phyloP scores from a whole-genome alignment of 1,140 invertebrate species.

The Drosophila burlai region DNA sequence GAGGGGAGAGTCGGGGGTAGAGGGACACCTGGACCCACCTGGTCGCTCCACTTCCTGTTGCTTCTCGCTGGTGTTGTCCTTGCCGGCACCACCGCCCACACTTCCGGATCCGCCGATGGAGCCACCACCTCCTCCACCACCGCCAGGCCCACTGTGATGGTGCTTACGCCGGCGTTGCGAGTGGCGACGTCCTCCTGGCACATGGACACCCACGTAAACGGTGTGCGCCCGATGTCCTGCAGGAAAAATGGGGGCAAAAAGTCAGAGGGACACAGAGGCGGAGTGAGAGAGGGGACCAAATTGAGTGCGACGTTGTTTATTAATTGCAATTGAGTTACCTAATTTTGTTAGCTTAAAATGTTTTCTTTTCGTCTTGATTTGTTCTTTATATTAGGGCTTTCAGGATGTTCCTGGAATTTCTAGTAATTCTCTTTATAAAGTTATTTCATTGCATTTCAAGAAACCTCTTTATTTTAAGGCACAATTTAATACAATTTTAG shows the following conservation, averaged over 20 bases:
- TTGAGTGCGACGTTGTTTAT: constrained; percentile 43
- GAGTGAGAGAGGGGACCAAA: constrained; percentile 5
- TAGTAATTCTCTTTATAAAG: neutral
- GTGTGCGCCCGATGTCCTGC: constrained; percentile 95
- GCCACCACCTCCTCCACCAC: constrained; percentile 18
- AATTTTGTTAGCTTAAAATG: constrained; percentile 33
- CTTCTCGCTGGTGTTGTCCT: constrained; percentile 70
- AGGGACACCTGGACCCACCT: constrained; percentile 63
- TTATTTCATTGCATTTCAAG: neutral
- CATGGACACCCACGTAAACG: constrained; percentile 94
- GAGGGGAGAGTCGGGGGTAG: neutral
- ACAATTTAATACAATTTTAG: too few species aligned
- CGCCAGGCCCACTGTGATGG: constrained; percentile 86
- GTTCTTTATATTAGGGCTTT: neutral
- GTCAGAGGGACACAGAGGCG: constrained; percentile 5
- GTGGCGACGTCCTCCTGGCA: constrained; percentile 91
- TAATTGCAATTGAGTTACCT: constrained; percentile 44
- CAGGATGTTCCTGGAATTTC: neutral
- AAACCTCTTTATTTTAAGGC: too few species aligned
- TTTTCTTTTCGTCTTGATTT: constrained; percentile 2
- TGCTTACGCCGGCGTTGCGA: constrained; percentile 92
- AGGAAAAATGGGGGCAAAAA: constrained; percentile 45
- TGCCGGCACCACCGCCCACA: constrained; percentile 43
- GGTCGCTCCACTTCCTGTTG: constrained; percentile 78
- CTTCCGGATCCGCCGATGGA: constrained; percentile 36